phyloP scores from a whole-genome alignment of 2,797 vertebrate genomes.

The Dicrostonyx torquatus region DNA sequence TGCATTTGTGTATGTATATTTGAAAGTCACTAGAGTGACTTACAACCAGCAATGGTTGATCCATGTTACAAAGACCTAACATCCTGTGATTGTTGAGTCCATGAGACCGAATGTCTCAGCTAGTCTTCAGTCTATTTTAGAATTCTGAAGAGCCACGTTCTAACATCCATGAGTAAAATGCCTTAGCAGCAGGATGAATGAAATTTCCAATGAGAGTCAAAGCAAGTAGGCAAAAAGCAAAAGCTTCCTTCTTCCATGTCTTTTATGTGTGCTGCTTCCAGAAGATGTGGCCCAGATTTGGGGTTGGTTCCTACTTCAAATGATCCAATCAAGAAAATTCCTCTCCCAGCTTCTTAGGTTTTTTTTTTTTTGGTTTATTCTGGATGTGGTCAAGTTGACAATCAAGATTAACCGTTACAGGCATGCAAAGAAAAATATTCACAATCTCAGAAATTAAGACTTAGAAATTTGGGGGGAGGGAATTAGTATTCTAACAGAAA shows the following conservation, averaged over 20 bases:
- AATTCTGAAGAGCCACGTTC: not conserved
- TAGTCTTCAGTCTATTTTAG: not conserved
- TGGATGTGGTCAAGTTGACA: not conserved
- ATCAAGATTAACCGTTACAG: not conserved
- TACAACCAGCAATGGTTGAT: not conserved
- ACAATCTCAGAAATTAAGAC: not conserved
- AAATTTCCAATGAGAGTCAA: not conserved
- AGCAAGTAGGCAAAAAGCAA: not conserved
- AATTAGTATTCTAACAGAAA: not conserved
- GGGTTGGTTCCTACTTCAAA: not conserved
- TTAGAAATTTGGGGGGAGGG: not conserved
- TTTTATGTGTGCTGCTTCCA: not conserved
- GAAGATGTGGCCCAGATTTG: not conserved
- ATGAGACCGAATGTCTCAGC: not conserved
- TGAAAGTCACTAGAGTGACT: not conserved
- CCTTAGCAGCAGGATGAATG: not conserved
- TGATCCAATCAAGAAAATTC: not conserved
- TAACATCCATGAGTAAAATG: not conserved
- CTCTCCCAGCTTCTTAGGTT: not conserved
- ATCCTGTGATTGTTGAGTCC: not conserved
- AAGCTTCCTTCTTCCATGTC: not conserved
- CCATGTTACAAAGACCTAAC: not conserved
- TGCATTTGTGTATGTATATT: not conserved
- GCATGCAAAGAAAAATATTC: not conserved
- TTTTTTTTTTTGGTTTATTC: not conserved